Evolutionary conservation across 2,888 invertebrate genomes (phyloP).

Genomic region (Tetanocera ferruginea): DNA sequence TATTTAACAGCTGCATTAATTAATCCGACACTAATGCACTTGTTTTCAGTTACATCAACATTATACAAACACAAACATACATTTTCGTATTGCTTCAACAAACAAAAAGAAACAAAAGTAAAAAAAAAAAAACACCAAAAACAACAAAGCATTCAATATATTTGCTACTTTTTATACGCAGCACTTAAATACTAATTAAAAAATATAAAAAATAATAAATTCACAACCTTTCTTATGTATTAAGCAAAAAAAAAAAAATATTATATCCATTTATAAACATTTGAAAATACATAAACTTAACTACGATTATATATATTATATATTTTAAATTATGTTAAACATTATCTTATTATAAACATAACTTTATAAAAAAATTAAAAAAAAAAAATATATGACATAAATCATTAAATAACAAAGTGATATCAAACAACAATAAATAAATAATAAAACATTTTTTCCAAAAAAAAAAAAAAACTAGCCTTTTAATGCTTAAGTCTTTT

Average conservation of each 20-base stretch:
- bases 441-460: constrained; percentile 28
- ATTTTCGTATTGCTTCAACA: background rate
- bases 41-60: background rate
- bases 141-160: background rate
- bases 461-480: constrained; percentile 1
- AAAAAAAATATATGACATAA: constrained; percentile 1
- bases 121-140: background rate
- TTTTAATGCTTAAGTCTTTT: background rate
- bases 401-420: constrained; percentile 33
- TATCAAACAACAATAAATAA: constrained; percentile 29
- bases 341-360: constrained; percentile 8
- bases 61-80: background rate
- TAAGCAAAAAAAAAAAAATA: background rate
- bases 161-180: background rate
- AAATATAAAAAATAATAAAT: background rate
- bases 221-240: background rate
- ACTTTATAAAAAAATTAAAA: background rate
- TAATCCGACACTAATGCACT: background rate
- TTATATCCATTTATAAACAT: constrained; percentile 5
- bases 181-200: background rate
- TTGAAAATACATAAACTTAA: constrained; percentile 15
- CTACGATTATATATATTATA: constrained; percentile 19
- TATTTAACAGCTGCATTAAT: background rate
- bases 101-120: background rate
- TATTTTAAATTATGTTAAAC: constrained; percentile 14